Evolutionary conservation across 2,113 vertebrate genomes (phyloP).

Genomic region (Hyperopisus bebe): DNA sequence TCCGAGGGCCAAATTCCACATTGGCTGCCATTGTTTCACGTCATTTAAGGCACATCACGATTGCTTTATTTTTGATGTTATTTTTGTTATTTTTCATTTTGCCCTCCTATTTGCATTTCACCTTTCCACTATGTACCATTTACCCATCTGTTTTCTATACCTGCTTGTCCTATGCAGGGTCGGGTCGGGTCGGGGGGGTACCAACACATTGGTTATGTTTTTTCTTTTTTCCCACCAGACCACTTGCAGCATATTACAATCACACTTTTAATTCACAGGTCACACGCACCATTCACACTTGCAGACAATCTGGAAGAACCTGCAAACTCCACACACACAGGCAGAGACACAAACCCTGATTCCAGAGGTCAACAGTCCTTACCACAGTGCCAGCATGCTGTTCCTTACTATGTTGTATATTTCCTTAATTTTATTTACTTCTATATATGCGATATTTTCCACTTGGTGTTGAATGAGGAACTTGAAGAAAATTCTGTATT

Average conservation of each 20-base stretch:
- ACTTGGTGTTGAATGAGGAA: background rate
- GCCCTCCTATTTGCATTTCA: background rate
- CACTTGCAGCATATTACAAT: background rate
- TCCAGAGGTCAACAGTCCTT: background rate
- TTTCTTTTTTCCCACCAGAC: background rate
- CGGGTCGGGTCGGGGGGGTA: background rate
- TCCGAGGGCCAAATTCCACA: background rate
- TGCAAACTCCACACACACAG: background rate
- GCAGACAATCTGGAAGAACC: background rate
- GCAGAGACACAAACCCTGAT: background rate
- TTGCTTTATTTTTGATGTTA: background rate
- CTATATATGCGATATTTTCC: background rate
- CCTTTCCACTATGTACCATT: background rate
- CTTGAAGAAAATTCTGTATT: background rate
- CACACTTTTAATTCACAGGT: background rate
- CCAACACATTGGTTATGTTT: background rate
- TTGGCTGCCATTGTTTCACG: background rate
- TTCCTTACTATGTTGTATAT: background rate
- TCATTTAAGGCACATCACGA: background rate
- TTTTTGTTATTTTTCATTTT: background rate
- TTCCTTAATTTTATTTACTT: background rate
- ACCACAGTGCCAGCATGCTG: background rate
- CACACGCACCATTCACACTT: background rate
- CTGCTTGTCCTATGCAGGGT: background rate
- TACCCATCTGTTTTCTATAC: background rate